These are phyloP conservation scores for Drosophila burlai DNA, from an alignment of 1,140 invertebrate species.

Conservation along the genomic window DNA sequence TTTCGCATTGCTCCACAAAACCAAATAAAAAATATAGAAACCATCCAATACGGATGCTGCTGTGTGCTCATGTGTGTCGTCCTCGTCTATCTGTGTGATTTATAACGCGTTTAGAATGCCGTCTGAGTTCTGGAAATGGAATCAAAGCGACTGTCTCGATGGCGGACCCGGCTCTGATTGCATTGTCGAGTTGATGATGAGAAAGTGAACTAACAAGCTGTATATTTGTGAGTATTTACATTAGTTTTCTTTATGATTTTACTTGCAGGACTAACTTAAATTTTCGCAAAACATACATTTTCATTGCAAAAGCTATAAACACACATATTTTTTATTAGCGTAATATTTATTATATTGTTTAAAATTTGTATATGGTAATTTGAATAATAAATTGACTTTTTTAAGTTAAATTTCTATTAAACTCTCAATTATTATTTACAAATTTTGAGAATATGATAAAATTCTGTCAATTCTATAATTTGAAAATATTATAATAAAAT, in stretches of 20 bases:
- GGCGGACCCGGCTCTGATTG: conserved; percentile 11
- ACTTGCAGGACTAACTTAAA: neutral
- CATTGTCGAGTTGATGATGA: conserved; percentile 20
- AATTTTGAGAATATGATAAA: too few species aligned
- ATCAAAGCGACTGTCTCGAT: conserved; percentile 21
- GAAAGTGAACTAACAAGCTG: conserved; percentile 19
- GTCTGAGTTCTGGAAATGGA: conserved; percentile 27
- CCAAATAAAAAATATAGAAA: conserved; percentile 46
- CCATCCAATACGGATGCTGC: conserved; percentile 30
- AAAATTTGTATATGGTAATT: too few species aligned
- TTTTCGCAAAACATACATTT: neutral
- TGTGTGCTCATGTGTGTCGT: conserved; percentile 8
- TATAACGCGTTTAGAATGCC: conserved; percentile 63
- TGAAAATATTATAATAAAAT: too few species aligned
- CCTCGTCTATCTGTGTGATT: conserved; percentile 40
- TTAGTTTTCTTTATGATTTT: neutral
- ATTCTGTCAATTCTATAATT: too few species aligned
- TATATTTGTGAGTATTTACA: neutral
- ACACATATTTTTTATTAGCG: too few species aligned
- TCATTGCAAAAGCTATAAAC: neutral
- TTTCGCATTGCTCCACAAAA: conserved; percentile 33
- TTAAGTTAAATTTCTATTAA: too few species aligned
- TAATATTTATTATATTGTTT: too few species aligned
- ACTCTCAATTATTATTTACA: too few species aligned
- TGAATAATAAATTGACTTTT: too few species aligned